Base-by-base conservation (phyloP, 2,797 vertebrate genomes). In the Rhadinocentrus ornatus region DNA sequence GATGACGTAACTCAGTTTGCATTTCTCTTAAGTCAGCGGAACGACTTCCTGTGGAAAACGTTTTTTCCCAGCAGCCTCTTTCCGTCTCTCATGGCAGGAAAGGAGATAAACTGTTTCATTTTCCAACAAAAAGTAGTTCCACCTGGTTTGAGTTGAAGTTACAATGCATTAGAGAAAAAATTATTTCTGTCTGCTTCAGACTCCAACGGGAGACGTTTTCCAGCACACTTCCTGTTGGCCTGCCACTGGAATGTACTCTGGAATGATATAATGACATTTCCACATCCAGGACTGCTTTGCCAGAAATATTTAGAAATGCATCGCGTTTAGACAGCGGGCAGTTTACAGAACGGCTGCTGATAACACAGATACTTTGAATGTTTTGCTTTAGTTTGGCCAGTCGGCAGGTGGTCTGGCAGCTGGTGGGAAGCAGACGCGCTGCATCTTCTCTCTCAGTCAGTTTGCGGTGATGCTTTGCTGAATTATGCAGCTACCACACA, bases 201-300 rank as follows among this genome's bases (percentile, higher is more conserved):
- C 69, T 80, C 61, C 2, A 15, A 26, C 22, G 24, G 48, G 32
- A 44, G 68, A 81, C 26, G 70, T 73, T 68, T 88, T 87, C 76
- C 64, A 82, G 29, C 80, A 35, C 66, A 60, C 84, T 89, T 90
- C 85, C 88, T 88, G 75, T 66, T 71, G 81, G 81, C 63, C 81
- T 46, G 77, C 48, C n/a, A 67, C 35, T 71, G 82, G 83, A 87
- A 86, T 89, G 78, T 61, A 68, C 70, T 80, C 76, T 62, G 60
- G 77, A 80, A 89, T 84, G 77, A 81, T 66, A 85, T 81, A 78
- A 79, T 80, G 83, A 83, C 48, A 11, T 85, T 86, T 69, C 71
- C 70, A 83, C 74, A 73, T 81, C 82, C 75, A 62, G 59, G 66
- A 78, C 55, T 10, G n/a, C 72, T 76, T 50, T 3, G 6, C 16